Evolutionary conservation across 2,888 invertebrate species (phyloP).

Genomic region (Himalopsyche kuldschensis): DNA sequence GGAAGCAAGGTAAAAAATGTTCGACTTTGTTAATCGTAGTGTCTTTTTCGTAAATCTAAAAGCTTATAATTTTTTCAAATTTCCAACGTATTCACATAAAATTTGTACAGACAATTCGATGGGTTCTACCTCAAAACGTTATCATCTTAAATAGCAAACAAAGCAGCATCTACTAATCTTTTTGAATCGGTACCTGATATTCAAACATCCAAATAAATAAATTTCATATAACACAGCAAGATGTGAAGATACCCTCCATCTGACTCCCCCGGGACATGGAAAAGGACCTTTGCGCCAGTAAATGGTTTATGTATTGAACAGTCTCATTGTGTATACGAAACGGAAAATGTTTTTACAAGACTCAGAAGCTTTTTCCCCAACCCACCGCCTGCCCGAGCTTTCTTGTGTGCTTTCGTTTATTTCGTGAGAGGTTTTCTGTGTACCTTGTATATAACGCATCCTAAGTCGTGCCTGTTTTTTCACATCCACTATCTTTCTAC

Average conservation of each 20-base stretch:
- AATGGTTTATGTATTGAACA: constrained; percentile 22
- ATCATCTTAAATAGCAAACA: no score
- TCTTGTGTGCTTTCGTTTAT: constrained; percentile 1
- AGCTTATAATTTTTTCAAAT: no score
- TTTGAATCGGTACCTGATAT: background rate
- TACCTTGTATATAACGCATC: background rate
- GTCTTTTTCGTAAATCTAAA: no score
- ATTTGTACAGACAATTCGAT: no score
- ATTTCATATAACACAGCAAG: background rate
- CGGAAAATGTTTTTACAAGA: constrained; percentile 22
- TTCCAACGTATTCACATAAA: no score
- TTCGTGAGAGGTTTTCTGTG: background rate
- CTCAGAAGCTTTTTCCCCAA: constrained; percentile 7
- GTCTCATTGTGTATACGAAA: constrained; percentile 7
- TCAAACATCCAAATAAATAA: background rate
- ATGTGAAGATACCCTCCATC: background rate
- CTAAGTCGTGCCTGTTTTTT: background rate
- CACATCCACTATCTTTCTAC: background rate
- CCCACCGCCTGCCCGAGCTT: background rate
- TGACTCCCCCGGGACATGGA: background rate
- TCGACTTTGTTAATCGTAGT: no score
- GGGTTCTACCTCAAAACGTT: no score
- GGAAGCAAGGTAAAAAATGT: no score
- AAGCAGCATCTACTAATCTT: no score
- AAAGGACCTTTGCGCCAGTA: constrained; percentile 7